Percentiles rank a stretch among this genome's conserved stretches.
These are phyloP conservation scores for Gallinago solitaria DNA, from an alignment of 2,797 vertebrate species.

Conservation along the genomic window DNA sequence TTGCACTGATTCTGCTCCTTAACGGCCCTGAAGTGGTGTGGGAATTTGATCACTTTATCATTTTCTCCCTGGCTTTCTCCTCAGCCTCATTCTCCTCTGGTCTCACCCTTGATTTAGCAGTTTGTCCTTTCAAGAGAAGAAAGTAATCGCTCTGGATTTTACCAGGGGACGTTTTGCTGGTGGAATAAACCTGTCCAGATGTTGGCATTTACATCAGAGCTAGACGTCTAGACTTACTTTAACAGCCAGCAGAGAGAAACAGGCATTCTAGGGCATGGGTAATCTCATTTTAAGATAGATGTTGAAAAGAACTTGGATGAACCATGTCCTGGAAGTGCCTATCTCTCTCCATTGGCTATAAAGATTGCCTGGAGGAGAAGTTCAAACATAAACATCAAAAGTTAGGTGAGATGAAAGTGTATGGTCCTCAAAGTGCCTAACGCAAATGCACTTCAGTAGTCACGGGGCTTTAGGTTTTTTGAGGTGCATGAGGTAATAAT, in stretches of 20 bases:
- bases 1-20: background rate
- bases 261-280: slow-evolving; percentile 11
- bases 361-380: slow-evolving; percentile 44
- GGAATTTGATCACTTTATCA: background rate
- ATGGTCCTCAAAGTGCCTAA: slow-evolving; percentile 37
- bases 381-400: slow-evolving; percentile 56
- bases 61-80: slow-evolving; percentile 5
- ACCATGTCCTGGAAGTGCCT: slow-evolving; percentile 12
- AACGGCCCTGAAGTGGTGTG: background rate
- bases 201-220: slow-evolving; percentile 63
- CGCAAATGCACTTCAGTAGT: background rate
- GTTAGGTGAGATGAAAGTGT: slow-evolving; percentile 43
- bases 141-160: slow-evolving; percentile 35
- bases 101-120: background rate
- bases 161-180: slow-evolving; percentile 4
- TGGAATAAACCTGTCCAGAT: slow-evolving; percentile 63
- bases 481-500: slow-evolving; percentile 7
- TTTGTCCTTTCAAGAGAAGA: background rate
- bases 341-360: slow-evolving; percentile 45
- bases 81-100: background rate
- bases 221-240: slow-evolving; percentile 63
- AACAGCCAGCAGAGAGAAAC: slow-evolving; percentile 33
- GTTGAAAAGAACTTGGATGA: slow-evolving; percentile 33
- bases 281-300: slow-evolving; percentile 56
- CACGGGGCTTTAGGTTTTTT: background rate